Base-by-base conservation (phyloP, 2,888 invertebrate species). In the Adelognathus sp. region DNA sequence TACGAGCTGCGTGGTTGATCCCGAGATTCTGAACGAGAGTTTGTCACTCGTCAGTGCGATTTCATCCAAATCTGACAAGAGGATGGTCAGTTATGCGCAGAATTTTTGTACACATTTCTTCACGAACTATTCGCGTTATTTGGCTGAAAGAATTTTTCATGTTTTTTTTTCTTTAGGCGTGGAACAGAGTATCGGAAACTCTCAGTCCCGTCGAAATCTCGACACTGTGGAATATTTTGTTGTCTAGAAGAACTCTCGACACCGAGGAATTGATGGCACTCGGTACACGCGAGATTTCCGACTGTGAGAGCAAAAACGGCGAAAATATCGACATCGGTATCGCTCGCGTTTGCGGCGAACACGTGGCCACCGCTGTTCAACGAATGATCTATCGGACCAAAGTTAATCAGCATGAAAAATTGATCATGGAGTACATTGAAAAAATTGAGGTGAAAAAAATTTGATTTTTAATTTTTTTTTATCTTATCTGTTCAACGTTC, bases 201-300 rank as follows among this genome's bases (percentile, higher is more conserved):
- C 79, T 90, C 31, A 79, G 82, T 64, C 39, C 71, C 21, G 76
- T 88, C n/a, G 85, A 88, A 64, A 82, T 88, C 46, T 66, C 87
- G 50, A 83, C 84, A 27, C 70, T 90, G 16, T 90, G 89, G 90
- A 83, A 82, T 69, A 79, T 84, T 16, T 79, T 91, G 11, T 81
- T 87, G 78, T 76, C 86, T 70, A 83, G 71, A n/a, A 82, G 88
- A 50, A 81, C 82, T 11, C 67, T 84, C 24, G 85, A 86, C 14
- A 86, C 88, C 6, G 84, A 89, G 16, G 76, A 71, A 50, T 76
- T 91, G 39, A 86, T 86, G 63, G 80, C 82, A 61, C 79, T 85
- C 16, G 83, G 83, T 56, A 81, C 78, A 21, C 78, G 83, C 24
- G 83, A 85, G 44, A 72, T 76, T 16, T 21, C 44, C 11, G 44